Conservation (phyloP, 2,797 vertebrate genomes). For the Rhinella marina region DNA sequence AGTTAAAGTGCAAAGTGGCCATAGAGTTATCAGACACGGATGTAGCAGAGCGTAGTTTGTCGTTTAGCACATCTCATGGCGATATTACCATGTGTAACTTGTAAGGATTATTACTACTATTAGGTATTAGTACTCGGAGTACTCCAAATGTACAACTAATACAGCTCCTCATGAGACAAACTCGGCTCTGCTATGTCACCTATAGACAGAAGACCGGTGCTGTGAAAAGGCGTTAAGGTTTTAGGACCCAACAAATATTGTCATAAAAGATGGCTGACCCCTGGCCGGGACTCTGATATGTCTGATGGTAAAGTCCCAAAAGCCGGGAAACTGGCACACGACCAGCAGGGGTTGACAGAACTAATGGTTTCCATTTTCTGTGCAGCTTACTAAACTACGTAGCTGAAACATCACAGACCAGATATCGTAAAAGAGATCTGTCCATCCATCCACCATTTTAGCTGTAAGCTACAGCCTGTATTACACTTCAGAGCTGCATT, state of each 20-base stretch:
- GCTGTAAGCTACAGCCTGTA: neutral
- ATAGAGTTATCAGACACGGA: neutral
- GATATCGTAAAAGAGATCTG: neutral
- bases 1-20: no score
- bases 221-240: neutral
- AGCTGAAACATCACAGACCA: neutral
- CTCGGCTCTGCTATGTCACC: neutral
- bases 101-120: neutral
- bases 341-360: conserved; percentile 1
- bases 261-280: conserved; percentile 9
- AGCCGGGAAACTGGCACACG: conserved; percentile 8
- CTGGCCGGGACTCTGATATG: neutral
- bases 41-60: neutral
- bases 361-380: conserved; percentile 32
- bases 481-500: neutral
- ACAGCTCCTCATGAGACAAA: neutral
- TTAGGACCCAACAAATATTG: conserved; percentile 5
- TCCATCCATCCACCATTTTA: neutral
- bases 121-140: neutral
- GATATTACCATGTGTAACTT: neutral
- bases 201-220: neutral
- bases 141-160: neutral
- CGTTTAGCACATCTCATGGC: neutral
- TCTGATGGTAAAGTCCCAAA: conserved; percentile 33
- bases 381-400: neutral